A percentile compares a stretch with the other conserved stretches of the same genome.
These are phyloP conservation scores for Polylopha cassiicola DNA, from an alignment of 2,888 invertebrate species.

Conservation along the genomic window DNA sequence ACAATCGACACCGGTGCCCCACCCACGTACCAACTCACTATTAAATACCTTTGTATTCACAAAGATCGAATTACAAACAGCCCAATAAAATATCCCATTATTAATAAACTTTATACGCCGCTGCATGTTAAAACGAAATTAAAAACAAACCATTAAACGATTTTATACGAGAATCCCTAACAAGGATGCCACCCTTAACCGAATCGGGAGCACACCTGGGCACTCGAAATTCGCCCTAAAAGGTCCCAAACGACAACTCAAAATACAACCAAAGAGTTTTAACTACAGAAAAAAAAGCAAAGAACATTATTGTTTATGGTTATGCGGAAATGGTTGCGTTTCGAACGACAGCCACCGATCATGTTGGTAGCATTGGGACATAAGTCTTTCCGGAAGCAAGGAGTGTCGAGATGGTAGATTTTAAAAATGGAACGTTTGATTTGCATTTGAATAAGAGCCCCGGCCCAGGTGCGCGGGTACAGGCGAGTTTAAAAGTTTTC, in stretches of 20 bases:
- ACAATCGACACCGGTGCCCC: constrained; percentile 34
- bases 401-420: constrained; percentile 75
- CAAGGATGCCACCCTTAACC: constrained; percentile 76
- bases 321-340: constrained; percentile 31
- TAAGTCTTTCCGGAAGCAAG: constrained; percentile 74
- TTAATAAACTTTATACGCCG: constrained; percentile 61
- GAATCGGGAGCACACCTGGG: constrained; percentile 78
- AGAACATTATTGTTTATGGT: constrained; percentile 28
- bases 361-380: constrained; percentile 60
- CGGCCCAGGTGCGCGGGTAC: constrained; percentile 73
- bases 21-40: constrained; percentile 44
- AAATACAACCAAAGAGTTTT: constrained; percentile 33
- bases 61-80: constrained; percentile 52
- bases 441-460: constrained; percentile 78
- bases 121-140: constrained; percentile 71
- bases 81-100: constrained; percentile 59
- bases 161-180: constrained; percentile 74
- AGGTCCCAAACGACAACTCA: constrained; percentile 69
- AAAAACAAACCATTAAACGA: constrained; percentile 77
- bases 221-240: constrained; percentile 72
- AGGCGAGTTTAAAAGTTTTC: constrained; percentile 57
- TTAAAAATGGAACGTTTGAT: constrained; percentile 78
- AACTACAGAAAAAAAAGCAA: constrained; percentile 28
- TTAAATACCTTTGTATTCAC: constrained; percentile 37
- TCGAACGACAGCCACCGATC: constrained; percentile 30